Base-by-base conservation (phyloP, 2,113 vertebrate species). In the Octodon degus region DNA sequence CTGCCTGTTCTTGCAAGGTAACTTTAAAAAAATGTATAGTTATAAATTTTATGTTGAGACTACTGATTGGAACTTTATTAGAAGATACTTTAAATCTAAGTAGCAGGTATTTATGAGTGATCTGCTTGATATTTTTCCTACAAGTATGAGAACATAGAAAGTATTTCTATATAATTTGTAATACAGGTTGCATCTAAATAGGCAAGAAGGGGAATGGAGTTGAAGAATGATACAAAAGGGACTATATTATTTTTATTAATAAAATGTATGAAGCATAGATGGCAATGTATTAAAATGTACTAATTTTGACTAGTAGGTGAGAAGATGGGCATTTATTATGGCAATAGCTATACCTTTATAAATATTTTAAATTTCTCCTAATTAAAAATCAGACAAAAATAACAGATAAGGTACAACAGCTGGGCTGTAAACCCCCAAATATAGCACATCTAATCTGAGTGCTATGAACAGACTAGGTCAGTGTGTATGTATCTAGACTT, bases 31-130 rank as follows among this genome's bases (percentile, higher is more conserved):
- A 77, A 55, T 67, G n/a, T 92, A 40, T 30, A 85, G 81, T 95
- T 96, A 67, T 74, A 74, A 72, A 86, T 86, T 94, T 95, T 72
- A 67, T 90, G 27, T 83, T 94, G 70, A 96, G 25, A 95, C 93
- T 97, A 93, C n/a, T 84, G 25, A 68, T 65, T 91, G 20, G 67
- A 92, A 72, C 76, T 95, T 9, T n/a, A 88, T 70, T 87, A 65
- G 37, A 95, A 89, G 12, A 79, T 83, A 94, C 86, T 96, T 93
- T 47, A 93, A 87, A 92, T 65, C 27, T 65, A 47, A 93, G 30
- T 77, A 86, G 37, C 14, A 92, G 85, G 58, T 94, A 92, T 43
- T 93, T 94, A 16, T 92, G n/a, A 94, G 82, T 94, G 55, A 24
- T 53, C 50, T 95, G 14, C 22, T 90, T 93, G 30, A 62, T 91